Conservation (phyloP, 2,888 invertebrate genomes). For the Nebria brevicollis region DNA sequence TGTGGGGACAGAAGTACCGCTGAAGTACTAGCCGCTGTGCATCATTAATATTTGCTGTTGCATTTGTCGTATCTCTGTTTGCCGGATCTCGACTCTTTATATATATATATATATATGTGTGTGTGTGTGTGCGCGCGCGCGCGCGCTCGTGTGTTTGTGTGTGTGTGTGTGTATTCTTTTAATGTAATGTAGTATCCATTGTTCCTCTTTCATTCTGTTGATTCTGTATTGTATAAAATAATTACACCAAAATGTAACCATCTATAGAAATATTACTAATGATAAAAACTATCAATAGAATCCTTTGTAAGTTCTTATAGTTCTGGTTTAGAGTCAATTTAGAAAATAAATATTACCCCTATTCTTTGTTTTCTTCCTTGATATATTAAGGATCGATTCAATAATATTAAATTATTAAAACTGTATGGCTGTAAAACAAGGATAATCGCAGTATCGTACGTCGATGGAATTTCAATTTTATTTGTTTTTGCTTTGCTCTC, state of each 20-base stretch:
- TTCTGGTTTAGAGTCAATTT: no score
- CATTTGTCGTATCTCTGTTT: neutral
- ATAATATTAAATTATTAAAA: neutral
- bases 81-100: neutral
- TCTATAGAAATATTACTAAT: no score
- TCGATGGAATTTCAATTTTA: neutral
- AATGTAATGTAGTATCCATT: neutral
- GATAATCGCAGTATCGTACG: neutral
- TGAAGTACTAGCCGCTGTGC: neutral
- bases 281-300: no score
- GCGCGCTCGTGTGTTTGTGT: no score
- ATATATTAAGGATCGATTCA: no score
- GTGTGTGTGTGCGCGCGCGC: neutral
- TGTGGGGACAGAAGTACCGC: neutral
- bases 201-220: neutral
- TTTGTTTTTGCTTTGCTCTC: neutral
- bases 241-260: neutral
- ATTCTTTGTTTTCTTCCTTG: no score
- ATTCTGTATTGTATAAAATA: constrained; percentile 7
- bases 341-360: no score
- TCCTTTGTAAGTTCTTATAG: no score
- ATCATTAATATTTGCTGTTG: neutral
- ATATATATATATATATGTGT: neutral
- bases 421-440: neutral
- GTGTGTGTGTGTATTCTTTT: neutral